Evolutionary conservation across 2,888 invertebrate genomes (phyloP).

Genomic region (Chromoteleia sp.): DNA sequence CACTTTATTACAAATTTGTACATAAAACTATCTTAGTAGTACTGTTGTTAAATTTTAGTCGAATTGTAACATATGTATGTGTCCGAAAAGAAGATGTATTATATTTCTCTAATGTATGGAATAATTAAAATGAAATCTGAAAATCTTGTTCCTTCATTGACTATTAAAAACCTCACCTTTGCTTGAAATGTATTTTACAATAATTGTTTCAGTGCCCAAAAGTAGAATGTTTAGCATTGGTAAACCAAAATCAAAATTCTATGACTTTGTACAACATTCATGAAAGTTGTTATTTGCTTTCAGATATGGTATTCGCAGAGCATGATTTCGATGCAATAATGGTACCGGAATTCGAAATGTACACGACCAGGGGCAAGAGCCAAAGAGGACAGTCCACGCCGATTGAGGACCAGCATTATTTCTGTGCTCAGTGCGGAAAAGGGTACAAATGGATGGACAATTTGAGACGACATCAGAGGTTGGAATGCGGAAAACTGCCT

Average conservation of each 20-base stretch:
- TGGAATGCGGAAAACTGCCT: slow-evolving; percentile 84
- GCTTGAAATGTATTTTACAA: not conserved
- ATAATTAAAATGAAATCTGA: slow-evolving; percentile 35
- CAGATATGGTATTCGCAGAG: slow-evolving; percentile 60
- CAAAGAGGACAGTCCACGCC: slow-evolving; percentile 68
- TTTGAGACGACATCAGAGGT: slow-evolving; percentile 81
- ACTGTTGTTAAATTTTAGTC: slow-evolving; percentile 36
- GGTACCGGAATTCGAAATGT: slow-evolving; percentile 72
- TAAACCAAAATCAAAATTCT: not conserved
- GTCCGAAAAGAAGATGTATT: slow-evolving; percentile 48
- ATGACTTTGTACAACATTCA: not conserved
- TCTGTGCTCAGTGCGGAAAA: slow-evolving; percentile 83
- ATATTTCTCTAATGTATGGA: slow-evolving; percentile 57
- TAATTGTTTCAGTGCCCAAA: no score
- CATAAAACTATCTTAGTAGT: slow-evolving; percentile 25
- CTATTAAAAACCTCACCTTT: slow-evolving; percentile 1
- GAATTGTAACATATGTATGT: slow-evolving; percentile 37
- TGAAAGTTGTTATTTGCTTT: slow-evolving; percentile 42
- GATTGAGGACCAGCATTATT: slow-evolving; percentile 77
- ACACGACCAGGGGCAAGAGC: slow-evolving; percentile 34
- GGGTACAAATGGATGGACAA: slow-evolving; percentile 84
- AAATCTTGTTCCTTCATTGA: slow-evolving; percentile 17
- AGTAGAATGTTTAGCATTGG: not conserved
- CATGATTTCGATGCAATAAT: slow-evolving; percentile 68
- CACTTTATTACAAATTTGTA: slow-evolving; percentile 46